Percentiles rank a stretch among this genome's conserved stretches.
These are phyloP conservation scores for Cepphus grylle DNA, from an alignment of 2,113 vertebrate genomes.

Conservation along the genomic window DNA sequence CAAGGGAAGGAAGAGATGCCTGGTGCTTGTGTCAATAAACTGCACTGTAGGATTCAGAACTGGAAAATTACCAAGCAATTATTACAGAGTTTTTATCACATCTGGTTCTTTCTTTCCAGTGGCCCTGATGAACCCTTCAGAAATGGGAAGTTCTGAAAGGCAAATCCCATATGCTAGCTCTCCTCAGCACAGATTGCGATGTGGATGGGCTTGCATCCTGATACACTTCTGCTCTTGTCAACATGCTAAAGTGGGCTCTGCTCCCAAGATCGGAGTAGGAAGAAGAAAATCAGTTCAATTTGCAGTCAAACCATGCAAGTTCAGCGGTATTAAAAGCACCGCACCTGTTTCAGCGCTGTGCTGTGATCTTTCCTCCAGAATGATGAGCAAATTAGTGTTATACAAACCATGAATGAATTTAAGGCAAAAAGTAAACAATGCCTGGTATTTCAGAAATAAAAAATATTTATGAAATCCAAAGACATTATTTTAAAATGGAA, in stretches of 20 bases:
- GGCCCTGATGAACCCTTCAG: slow-evolving; percentile 4
- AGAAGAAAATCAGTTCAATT: neutral
- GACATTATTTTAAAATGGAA: neutral
- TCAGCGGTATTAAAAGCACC: neutral
- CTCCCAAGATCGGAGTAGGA: neutral
- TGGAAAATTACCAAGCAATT: slow-evolving; percentile 60
- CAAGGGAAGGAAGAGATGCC: slow-evolving; percentile 35
- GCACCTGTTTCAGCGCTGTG: slow-evolving; percentile 16
- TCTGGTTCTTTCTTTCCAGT: slow-evolving; percentile 43
- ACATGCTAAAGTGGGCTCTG: neutral
- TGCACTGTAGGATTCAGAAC: slow-evolving; percentile 30
- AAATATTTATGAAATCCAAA: neutral
- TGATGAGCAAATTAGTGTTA: slow-evolving; percentile 3
- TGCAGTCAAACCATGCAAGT: neutral
- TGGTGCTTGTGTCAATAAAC: slow-evolving; percentile 48
- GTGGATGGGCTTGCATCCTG: neutral
- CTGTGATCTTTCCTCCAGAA: neutral
- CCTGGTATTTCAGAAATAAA: neutral
- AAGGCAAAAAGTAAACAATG: neutral
- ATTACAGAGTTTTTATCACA: slow-evolving; percentile 58
- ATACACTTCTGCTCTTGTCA: slow-evolving; percentile 48
- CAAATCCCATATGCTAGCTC: slow-evolving; percentile 32
- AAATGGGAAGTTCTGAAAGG: slow-evolving; percentile 55
- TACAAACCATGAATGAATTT: neutral
- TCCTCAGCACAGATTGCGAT: slow-evolving; percentile 18